Evolutionary conservation across 2,888 invertebrate species (phyloP).

Genomic region (Harmothoe impar): DNA sequence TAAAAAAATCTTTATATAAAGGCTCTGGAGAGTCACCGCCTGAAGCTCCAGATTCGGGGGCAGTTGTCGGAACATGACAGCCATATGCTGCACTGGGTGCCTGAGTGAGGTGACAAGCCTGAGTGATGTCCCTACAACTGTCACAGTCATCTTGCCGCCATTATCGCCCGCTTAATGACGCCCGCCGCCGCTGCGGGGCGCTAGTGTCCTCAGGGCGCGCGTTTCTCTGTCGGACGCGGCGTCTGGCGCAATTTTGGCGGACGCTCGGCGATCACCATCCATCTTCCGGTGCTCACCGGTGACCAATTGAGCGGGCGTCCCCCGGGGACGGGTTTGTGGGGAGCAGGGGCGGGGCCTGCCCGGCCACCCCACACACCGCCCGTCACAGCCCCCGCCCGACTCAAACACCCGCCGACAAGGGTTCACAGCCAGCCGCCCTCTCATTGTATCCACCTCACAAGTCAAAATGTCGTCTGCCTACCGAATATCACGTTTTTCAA

Average conservation of each 20-base stretch:
- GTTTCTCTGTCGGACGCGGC: conserved; percentile 42
- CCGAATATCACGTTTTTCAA: too few species aligned
- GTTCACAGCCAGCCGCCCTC: background rate
- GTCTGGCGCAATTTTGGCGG: background rate
- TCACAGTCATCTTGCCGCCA: conserved; percentile 27
- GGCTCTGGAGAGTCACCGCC: background rate
- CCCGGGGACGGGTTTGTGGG: background rate
- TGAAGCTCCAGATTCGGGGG: background rate
- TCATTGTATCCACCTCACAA: too few species aligned
- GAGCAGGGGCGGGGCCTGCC: background rate
- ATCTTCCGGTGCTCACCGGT: conserved; percentile 18
- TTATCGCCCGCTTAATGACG: conserved; percentile 48
- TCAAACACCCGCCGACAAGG: background rate
- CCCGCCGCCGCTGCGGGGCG: conserved; percentile 45
- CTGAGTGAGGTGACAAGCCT: conserved; percentile 43
- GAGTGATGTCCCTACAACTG: conserved; percentile 59
- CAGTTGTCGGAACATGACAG: conserved; percentile 43
- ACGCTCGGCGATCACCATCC: conserved; percentile 36
- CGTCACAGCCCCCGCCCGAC: background rate
- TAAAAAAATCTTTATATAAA: too few species aligned
- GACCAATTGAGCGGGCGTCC: conserved; percentile 25
- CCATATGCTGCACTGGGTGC: conserved; percentile 17
- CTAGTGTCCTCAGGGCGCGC: conserved; percentile 38
- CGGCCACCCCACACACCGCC: background rate
- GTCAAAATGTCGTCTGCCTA: too few species aligned